phyloP scores from a whole-genome alignment of 2,797 vertebrate species.

The Coregonus ussuriensis region DNA sequence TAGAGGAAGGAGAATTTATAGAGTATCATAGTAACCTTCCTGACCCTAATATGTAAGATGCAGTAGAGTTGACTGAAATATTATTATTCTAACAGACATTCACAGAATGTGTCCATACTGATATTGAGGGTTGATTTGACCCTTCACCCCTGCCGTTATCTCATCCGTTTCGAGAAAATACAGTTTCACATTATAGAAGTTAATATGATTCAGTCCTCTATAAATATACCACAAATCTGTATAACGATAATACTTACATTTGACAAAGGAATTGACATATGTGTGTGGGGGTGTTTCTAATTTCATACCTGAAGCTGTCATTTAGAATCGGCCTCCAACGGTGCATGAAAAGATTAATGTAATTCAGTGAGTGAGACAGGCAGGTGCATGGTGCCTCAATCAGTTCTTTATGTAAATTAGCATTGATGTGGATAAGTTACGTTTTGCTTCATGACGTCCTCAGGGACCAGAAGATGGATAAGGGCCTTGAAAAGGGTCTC shows the following conservation, averaged over 20 bases:
- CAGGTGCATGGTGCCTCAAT: not conserved
- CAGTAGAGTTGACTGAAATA: not conserved
- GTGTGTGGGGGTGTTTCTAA: not conserved
- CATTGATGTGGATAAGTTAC: not conserved
- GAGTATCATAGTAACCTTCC: not conserved
- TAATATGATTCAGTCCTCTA: not conserved
- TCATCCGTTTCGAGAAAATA: not conserved
- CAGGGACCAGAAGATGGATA: not conserved
- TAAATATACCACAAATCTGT: not conserved
- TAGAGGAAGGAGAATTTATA: not conserved
- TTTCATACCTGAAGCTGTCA: constrained; percentile 1
- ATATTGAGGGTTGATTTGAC: not conserved
- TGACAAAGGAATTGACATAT: not conserved
- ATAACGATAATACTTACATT: not conserved
- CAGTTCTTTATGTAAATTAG: not conserved
- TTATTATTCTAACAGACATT: not conserved
- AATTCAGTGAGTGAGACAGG: not conserved
- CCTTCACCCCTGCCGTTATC: not conserved
- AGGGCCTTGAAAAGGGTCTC: not conserved
- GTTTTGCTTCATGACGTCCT: not conserved
- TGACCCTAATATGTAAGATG: not conserved
- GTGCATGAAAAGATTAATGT: not conserved
- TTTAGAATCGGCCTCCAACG: not conserved
- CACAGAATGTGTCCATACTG: not conserved
- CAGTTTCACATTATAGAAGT: not conserved